Conservation (phyloP, 2,113 vertebrate species). For the Petromus typicus region DNA sequence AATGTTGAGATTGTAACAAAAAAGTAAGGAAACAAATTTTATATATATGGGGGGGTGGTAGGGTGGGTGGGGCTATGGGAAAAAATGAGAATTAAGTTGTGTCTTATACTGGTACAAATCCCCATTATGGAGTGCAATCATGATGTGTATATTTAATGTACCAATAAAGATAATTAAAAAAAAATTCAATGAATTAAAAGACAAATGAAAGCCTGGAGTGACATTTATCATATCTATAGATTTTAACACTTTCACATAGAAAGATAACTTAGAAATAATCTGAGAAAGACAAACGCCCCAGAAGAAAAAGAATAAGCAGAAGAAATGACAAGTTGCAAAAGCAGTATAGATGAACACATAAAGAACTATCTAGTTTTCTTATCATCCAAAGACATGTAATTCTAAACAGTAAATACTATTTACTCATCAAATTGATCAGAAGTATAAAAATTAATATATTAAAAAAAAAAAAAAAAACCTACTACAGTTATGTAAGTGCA, state of each 20-base stretch:
- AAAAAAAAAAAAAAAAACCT: too few relatives aligned
- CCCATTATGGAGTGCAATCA: too few relatives aligned
- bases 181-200: not conserved
- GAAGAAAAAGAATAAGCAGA: not conserved
- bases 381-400: not conserved
- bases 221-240: not conserved
- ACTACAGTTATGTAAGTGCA: not conserved
- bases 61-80: too few relatives aligned
- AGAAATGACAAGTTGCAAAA: not conserved
- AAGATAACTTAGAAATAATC: not conserved
- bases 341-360: not conserved
- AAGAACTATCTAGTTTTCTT: not conserved
- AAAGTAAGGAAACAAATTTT: too few relatives aligned
- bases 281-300: not conserved
- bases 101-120: too few relatives aligned
- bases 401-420: not conserved
- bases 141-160: too few relatives aligned
- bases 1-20: too few relatives aligned
- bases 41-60: too few relatives aligned
- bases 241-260: not conserved
- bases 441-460: not conserved
- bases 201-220: not conserved
- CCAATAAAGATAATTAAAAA: too few relatives aligned
- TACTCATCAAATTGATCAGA: not conserved
- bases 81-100: too few relatives aligned